Conservation (phyloP, 2,888 invertebrate species). For the Drosophila sordidula region DNA sequence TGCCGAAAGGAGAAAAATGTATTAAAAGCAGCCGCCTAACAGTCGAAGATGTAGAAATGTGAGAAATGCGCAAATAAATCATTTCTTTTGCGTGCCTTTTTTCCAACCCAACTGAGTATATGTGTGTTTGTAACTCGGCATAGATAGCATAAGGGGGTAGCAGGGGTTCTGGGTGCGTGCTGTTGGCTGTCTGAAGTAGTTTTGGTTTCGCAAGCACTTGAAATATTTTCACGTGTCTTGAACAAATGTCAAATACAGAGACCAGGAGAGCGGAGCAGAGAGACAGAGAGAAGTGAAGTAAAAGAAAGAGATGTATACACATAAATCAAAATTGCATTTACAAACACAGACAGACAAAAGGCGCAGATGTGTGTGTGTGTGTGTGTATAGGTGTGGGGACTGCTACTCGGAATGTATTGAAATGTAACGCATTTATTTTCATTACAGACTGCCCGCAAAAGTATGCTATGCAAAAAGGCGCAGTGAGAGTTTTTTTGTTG, state of each 20-base stretch:
- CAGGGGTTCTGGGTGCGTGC: slow-evolving; percentile 8
- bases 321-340: slow-evolving; percentile 76
- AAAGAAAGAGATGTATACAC: slow-evolving; percentile 21
- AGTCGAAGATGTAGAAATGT: slow-evolving; percentile 67
- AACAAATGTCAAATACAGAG: slow-evolving; percentile 80
- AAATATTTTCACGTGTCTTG: slow-evolving; percentile 83
- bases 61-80: slow-evolving; percentile 83
- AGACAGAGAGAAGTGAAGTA: slow-evolving; percentile 5
- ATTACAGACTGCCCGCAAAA: slow-evolving; percentile 70
- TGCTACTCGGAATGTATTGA: slow-evolving; percentile 70
- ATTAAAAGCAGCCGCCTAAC: slow-evolving; percentile 73
- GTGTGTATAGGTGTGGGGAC: neutral
- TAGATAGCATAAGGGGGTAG: slow-evolving; percentile 42
- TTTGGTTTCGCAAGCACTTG: slow-evolving; percentile 67
- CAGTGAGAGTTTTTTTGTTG: slow-evolving; percentile 8
- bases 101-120: slow-evolving; percentile 26
- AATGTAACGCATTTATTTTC: slow-evolving; percentile 82
- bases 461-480: slow-evolving; percentile 70
- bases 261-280: slow-evolving; percentile 6
- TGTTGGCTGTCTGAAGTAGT: slow-evolving; percentile 65
- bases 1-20: slow-evolving; percentile 79
- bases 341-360: slow-evolving; percentile 24
- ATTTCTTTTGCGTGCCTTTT: slow-evolving; percentile 79
- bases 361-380: slow-evolving; percentile 16
- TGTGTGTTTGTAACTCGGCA: slow-evolving; percentile 19